Evolutionary conservation across 2,113 vertebrate species (phyloP).

Genomic region (Rhadina sibilatrix): DNA sequence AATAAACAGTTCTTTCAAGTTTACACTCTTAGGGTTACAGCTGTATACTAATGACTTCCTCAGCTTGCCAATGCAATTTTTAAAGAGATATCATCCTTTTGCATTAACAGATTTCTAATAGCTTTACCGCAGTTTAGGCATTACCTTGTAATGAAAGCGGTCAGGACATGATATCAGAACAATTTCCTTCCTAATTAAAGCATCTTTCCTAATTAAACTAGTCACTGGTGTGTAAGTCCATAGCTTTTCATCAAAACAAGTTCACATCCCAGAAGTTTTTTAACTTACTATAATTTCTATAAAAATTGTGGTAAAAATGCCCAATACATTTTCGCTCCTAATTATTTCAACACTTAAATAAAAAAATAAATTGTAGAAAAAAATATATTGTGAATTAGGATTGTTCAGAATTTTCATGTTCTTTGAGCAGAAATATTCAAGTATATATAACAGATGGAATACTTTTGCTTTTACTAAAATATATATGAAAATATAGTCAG

Average conservation of each 20-base stretch:
- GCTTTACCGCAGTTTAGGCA: background rate
- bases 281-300: background rate
- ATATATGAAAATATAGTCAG: background rate
- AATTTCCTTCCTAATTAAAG: background rate
- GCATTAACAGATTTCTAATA: background rate
- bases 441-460: background rate
- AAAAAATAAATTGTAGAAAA: background rate
- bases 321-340: background rate
- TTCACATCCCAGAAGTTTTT: background rate
- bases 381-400: background rate
- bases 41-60: slow-evolving; percentile 48
- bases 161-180: background rate
- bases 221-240: background rate
- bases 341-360: background rate
- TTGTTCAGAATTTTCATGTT: background rate
- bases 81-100: slow-evolving; percentile 42
- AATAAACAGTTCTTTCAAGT: slow-evolving; percentile 67
- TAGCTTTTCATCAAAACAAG: background rate
- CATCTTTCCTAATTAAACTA: background rate
- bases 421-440: background rate
- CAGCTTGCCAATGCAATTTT: slow-evolving; percentile 16
- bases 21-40: slow-evolving; percentile 46
- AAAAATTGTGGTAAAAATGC: background rate
- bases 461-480: background rate
- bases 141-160: background rate